phyloP scores from a whole-genome alignment of 1,140 invertebrate species.

The Mylabris phalerata region DNA sequence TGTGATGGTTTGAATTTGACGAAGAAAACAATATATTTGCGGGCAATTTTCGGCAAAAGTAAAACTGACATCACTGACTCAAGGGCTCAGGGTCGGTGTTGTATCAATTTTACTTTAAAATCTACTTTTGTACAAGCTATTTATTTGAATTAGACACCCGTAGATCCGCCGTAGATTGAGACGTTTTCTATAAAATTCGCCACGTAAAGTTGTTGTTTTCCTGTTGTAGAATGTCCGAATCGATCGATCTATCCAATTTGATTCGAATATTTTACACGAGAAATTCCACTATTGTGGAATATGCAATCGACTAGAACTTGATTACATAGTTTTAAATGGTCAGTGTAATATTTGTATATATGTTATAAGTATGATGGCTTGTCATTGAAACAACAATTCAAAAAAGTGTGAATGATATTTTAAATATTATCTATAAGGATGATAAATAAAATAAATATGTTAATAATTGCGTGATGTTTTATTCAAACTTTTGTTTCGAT shows the following conservation, averaged over 20 bases:
- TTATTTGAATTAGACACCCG: background rate
- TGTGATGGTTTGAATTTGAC: slow-evolving; percentile 8
- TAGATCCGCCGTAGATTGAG: too few relatives aligned
- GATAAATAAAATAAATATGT: slow-evolving; percentile 23
- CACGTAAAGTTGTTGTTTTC: slow-evolving; percentile 15
- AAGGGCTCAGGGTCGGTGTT: slow-evolving; percentile 26
- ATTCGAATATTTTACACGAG: slow-evolving; percentile 7
- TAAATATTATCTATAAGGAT: slow-evolving; percentile 28
- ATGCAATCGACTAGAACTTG: slow-evolving; percentile 23
- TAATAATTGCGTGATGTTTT: slow-evolving; percentile 6
- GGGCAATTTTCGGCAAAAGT: background rate
- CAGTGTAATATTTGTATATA: slow-evolving; percentile 34
- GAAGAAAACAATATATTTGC: background rate
- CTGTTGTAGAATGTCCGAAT: slow-evolving; percentile 15
- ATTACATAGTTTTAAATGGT: slow-evolving; percentile 23
- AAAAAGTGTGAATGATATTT: slow-evolving; percentile 32
- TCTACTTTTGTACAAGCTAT: background rate
- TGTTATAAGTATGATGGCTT: slow-evolving; percentile 30
- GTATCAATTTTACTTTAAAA: slow-evolving; percentile 10
- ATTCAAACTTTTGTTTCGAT: slow-evolving; percentile 18
- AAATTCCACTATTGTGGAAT: slow-evolving; percentile 17
- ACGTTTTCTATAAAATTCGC: background rate
- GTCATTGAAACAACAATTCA: slow-evolving; percentile 11
- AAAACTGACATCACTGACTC: slow-evolving; percentile 21
- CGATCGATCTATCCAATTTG: slow-evolving; percentile 1